Evolutionary conservation across 2,888 invertebrate genomes (phyloP).

Genomic region (Diaphora mendica): DNA sequence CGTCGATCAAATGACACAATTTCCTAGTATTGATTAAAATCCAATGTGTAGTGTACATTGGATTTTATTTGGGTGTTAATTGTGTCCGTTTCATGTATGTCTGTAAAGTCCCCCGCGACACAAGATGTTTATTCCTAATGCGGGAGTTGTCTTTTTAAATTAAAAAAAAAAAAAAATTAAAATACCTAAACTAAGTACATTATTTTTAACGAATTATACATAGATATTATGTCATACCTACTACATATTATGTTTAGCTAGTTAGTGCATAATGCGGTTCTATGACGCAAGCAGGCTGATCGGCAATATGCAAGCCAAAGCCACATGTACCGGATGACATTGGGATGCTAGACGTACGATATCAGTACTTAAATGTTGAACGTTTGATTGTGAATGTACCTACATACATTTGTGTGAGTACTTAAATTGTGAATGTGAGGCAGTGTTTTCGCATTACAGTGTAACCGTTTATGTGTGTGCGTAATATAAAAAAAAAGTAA

Average conservation of each 20-base stretch:
- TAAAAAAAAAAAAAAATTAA: too few species aligned
- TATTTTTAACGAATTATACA: neutral
- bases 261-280: too few species aligned
- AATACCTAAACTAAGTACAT: too few species aligned
- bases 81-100: too few species aligned
- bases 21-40: neutral
- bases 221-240: neutral
- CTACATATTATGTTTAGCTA: neutral
- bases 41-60: too few species aligned
- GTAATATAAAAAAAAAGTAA: neutral
- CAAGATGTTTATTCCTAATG: too few species aligned
- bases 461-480: neutral
- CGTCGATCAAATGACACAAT: neutral
- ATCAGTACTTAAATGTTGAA: slow-evolving; percentile 21
- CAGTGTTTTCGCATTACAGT: neutral
- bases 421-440: slow-evolving; percentile 1
- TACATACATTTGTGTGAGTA: slow-evolving; percentile 27
- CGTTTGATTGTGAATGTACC: neutral
- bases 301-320: slow-evolving; percentile 54
- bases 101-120: too few species aligned
- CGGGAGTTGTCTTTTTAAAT: too few species aligned
- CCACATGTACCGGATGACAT: slow-evolving; percentile 61
- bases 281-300: slow-evolving; percentile 34
- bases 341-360: slow-evolving; percentile 35
- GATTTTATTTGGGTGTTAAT: too few species aligned